Percentiles rank a stretch among this genome's conserved stretches.
Evolutionary conservation across 2,888 invertebrate genomes (phyloP).

Genomic region (Hetaerina titia): DNA sequence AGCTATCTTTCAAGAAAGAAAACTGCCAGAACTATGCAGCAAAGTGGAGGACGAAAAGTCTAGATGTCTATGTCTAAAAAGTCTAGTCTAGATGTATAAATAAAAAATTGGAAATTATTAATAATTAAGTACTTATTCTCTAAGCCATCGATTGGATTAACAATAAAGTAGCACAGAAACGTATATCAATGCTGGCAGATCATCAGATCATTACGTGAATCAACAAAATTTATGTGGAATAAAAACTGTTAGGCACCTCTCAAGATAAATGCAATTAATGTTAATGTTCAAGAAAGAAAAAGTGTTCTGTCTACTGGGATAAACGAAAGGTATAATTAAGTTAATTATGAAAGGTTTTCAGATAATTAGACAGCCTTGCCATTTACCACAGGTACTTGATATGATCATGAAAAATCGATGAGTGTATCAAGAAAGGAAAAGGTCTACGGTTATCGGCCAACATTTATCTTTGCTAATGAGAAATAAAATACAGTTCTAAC

Average conservation of each 20-base stretch:
- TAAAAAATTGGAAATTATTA: too few species aligned
- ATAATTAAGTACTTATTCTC: too few species aligned
- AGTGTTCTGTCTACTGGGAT: neutral
- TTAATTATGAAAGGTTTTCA: neutral
- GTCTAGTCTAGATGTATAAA: too few species aligned
- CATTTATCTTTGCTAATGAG: neutral
- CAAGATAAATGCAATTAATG: neutral
- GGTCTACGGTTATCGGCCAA: neutral
- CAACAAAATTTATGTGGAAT: neutral
- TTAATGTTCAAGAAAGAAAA: neutral
- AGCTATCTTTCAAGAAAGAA: too few species aligned
- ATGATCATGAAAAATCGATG: neutral
- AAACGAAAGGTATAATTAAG: slow-evolving; percentile 31
- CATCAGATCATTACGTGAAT: neutral
- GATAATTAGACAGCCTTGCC: neutral
- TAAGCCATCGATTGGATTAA: too few species aligned
- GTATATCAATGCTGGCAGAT: neutral
- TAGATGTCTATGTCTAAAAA: too few species aligned
- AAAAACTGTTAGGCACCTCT: neutral
- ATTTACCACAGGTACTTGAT: neutral
- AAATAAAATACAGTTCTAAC: neutral
- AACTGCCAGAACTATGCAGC: too few species aligned
- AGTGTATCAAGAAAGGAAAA: neutral
- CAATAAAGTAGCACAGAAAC: too few species aligned
- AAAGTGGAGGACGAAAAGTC: too few species aligned